Evolutionary conservation across 2,888 invertebrate genomes (phyloP), one percentile per base, ranked within the genome.

Genomic region (Globia sparganii): DNA sequence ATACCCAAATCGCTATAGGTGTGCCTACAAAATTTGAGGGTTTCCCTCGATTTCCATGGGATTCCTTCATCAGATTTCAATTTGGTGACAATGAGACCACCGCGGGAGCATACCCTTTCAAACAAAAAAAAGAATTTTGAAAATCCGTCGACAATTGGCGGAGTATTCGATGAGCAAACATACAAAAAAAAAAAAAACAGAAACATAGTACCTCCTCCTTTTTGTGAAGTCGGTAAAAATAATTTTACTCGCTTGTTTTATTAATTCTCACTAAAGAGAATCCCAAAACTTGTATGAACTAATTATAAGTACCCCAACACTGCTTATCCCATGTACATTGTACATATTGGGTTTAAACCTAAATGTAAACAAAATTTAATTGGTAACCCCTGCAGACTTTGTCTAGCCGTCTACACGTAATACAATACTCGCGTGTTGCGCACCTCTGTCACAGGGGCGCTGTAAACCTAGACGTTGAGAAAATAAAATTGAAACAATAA

Each of bases 331-430:
- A 56, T 58, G 76, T 61, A 61, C 34, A 61, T 61, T 34, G 61
- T 74, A 73, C 37, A 65, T 28, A 68, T 49, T 69, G 58, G 59
- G 69, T 83, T 61, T n/a, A 58, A 79, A 81, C 64, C 56, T 77
- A 72, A 77, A 43, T 58, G 59, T 73, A 79, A 79, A 84, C 80
- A 81, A 78, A 78, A 78, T 76, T 72, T 86, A 87, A 88, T 84
- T 86, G 83, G 76, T 68, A 78, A 78, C 73, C 80, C 79, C 77
- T 61, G 46, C 61, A 81, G 88, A 78, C 73, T 73, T 65, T 78
- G 87, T 88, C 86, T 87, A 83, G 84, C 84, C 84, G 74, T 72
- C 79, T 75, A 66, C 76, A 73, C 2, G 72, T 81, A 80, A 80
- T 81, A 86, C 75, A 77, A 73, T 72, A 34, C 73, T 66, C 46